Conservation (phyloP, 2,113 vertebrate species). For the Malaclemys terrapin region DNA sequence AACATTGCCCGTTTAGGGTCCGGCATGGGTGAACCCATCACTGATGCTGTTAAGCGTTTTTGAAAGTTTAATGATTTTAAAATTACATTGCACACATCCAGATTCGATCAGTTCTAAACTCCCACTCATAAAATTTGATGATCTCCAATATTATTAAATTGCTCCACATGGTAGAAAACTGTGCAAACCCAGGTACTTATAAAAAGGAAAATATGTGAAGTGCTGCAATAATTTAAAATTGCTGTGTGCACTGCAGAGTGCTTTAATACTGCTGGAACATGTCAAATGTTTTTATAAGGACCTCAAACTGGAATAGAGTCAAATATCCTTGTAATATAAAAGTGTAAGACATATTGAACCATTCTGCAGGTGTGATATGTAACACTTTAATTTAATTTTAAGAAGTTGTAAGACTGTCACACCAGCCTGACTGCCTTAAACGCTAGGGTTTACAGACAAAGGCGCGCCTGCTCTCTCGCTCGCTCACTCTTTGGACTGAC, state of each 20-base stretch:
- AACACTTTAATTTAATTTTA: neutral
- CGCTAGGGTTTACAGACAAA: neutral
- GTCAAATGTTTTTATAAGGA: constrained; percentile 9
- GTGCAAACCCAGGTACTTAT: neutral
- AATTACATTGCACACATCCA: neutral
- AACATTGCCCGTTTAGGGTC: neutral
- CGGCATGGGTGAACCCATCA: neutral
- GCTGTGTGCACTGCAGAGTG: neutral
- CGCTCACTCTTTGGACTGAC: neutral
- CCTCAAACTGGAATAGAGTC: neutral
- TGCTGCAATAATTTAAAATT: neutral
- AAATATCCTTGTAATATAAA: constrained; percentile 27
- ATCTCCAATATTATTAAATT: neutral
- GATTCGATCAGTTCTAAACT: neutral
- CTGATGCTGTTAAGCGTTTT: neutral
- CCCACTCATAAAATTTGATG: neutral
- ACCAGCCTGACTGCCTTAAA: neutral
- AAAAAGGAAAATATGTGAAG: neutral
- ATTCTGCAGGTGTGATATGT: neutral
- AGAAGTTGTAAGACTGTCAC: neutral
- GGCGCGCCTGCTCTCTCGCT: no score
- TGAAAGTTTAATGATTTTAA: neutral
- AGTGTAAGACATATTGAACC: constrained; percentile 6
- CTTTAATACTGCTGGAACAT: neutral
- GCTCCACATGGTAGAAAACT: neutral